Base-by-base conservation (phyloP, 2,113 vertebrate species). In the Hucho hucho region DNA sequence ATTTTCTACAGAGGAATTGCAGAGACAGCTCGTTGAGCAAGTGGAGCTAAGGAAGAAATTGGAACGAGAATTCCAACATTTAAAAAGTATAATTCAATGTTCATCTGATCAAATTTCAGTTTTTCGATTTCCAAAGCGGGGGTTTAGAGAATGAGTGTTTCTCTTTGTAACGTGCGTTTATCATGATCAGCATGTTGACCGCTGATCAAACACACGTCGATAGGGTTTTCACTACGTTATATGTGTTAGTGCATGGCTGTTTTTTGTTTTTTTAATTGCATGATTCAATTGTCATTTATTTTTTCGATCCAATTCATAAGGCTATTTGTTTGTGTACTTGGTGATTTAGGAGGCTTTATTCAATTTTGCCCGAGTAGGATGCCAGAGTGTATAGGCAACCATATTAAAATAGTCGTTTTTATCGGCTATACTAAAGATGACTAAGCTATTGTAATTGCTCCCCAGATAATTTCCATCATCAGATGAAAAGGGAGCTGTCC, bases 391-490 rank as follows among this genome's bases (percentile, higher is more conserved):
- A 11, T 43, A 43, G 32, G 22, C 22, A 14, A 4, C 22, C n/a
- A 47, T 1, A 24, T 22, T 22, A 6, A 25, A 46, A 69, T 1
- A 46, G 4, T 4, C 24, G 13, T 22, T 46, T 32, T 46, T 32
- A 68, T 20, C 4, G 9, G 29, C 20, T 68, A 20, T 29, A 68
- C 28, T n/a, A 68, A 32, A 43, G 16, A n/a, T 20, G 32, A 29
- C 20, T 32, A 68, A 20, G 18, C 65, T 69, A 22, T 69, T 24
- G 20, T 46, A 47, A 69, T 58, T 79, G 58, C 49, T 74, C 87
- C 87, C 72, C 91, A 99, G 97, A 99, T 93, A 99, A 98, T 90
- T 99, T 99, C 87, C 97, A 99, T 92, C 96, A 98, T 91, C 97
- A 99, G 89, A 99, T 99, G 97, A 99, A 99, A 86, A 92, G 97